phyloP scores from a whole-genome alignment of 1,140 invertebrate species.

The Dreissena polymorpha region DNA sequence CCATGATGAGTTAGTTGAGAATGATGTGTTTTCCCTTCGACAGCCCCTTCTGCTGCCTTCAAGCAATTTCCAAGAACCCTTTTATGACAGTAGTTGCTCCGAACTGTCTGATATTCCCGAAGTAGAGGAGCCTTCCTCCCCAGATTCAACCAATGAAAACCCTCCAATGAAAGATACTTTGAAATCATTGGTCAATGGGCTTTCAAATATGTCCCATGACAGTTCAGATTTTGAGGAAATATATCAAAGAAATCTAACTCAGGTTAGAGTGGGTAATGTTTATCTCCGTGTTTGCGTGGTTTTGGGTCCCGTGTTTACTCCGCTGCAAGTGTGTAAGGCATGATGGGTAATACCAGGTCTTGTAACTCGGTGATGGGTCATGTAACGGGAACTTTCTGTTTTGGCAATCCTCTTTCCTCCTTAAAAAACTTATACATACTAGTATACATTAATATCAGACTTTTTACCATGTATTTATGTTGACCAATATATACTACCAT shows the following conservation, averaged over 20 bases:
- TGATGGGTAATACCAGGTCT: slow-evolving; percentile 36
- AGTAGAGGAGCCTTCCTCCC: slow-evolving; percentile 75
- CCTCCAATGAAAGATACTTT: slow-evolving; percentile 60
- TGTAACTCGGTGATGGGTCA: slow-evolving; percentile 10
- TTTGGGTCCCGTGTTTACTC: slow-evolving; percentile 1
- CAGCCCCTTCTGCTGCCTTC: slow-evolving; percentile 10
- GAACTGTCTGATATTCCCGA: slow-evolving; percentile 81
- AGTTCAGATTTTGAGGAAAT: slow-evolving; percentile 53
- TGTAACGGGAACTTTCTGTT: too few species aligned
- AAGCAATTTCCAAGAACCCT: slow-evolving; percentile 53
- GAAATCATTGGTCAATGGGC: slow-evolving; percentile 53
- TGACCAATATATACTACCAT: too few species aligned
- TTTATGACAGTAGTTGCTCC: slow-evolving; percentile 81
- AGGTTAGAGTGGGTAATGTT: slow-evolving; percentile 51
- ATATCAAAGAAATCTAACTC: slow-evolving; percentile 50
- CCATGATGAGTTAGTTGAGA: too few species aligned
- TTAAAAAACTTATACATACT: too few species aligned
- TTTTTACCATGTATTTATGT: too few species aligned
- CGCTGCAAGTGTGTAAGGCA: slow-evolving; percentile 33
- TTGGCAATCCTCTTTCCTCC: too few species aligned
- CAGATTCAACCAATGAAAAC: slow-evolving; percentile 67
- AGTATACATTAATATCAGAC: too few species aligned
- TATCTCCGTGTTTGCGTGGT: slow-evolving; percentile 22
- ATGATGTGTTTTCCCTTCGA: too few species aligned
- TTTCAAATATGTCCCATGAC: slow-evolving; percentile 58